These are phyloP conservation scores for Siderastrea siderea DNA, from an alignment of 92 coral and sea anemone genomes.

Conservation along the genomic window DNA sequence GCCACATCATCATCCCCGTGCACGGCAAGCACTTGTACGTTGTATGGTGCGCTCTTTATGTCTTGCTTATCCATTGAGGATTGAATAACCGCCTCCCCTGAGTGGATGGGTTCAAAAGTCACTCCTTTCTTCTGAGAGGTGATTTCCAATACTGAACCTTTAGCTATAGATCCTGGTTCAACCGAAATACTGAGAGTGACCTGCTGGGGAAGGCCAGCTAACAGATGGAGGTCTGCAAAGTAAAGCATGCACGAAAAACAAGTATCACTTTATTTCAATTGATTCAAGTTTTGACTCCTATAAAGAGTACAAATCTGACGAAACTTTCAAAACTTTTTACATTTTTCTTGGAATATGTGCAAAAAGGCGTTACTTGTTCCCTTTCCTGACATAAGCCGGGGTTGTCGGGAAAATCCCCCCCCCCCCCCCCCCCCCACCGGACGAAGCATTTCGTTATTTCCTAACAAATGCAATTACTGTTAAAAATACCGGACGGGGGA, in stretches of 20 bases:
- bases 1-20: conserved; percentile 61
- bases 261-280: background rate
- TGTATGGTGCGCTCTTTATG: conserved; percentile 68
- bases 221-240: conserved; percentile 68
- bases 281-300: background rate
- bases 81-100: conserved; percentile 75
- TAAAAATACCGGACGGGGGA: too few species aligned
- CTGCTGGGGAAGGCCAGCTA: conserved; percentile 84
- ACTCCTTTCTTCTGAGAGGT: conserved; percentile 75
- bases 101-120: conserved; percentile 68
- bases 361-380: too few species aligned
- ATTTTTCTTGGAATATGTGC: too few species aligned
- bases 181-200: conserved; percentile 80
- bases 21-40: conserved; percentile 51
- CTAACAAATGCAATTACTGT: too few species aligned
- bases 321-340: too few species aligned
- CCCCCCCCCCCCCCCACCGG: too few species aligned
- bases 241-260: background rate
- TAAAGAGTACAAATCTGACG: too few species aligned
- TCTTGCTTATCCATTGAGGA: conserved; percentile 82
- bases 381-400: too few species aligned
- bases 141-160: conserved; percentile 81
- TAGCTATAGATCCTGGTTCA: conserved; percentile 95
- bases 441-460: too few species aligned
- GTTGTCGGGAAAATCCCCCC: too few species aligned